Conservation (phyloP, 2,888 invertebrate genomes). For the Sinhomidia bicolor region DNA sequence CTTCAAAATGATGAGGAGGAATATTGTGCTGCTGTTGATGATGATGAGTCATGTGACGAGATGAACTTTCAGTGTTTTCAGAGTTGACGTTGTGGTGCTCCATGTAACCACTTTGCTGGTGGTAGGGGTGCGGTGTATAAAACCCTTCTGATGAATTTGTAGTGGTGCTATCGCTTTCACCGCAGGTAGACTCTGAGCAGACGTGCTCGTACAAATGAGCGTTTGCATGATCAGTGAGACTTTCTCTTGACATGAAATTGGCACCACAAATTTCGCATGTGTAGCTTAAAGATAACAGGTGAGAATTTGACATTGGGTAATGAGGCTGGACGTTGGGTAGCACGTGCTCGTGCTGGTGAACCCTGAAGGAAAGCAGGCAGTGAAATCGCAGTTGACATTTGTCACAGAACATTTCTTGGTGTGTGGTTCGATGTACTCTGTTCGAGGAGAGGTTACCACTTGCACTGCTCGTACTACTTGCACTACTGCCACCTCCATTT, state of each 20-base stretch:
- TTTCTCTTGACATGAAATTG: conserved; percentile 68
- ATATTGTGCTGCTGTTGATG: conserved; percentile 20
- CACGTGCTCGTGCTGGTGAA: conserved; percentile 73
- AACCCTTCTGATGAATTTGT: conserved; percentile 66
- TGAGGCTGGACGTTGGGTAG: conserved; percentile 70
- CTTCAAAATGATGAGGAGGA: conserved; percentile 28
- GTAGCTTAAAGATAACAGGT: conserved; percentile 66
- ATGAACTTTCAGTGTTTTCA: conserved; percentile 15
- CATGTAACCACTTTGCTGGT: conserved; percentile 16
- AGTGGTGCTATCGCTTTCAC: conserved; percentile 59
- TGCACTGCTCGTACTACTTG: conserved; percentile 50
- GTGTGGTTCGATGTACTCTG: not conserved
- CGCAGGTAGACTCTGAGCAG: conserved; percentile 64
- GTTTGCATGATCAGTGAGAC: conserved; percentile 68
- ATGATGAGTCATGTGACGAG: conserved; percentile 32
- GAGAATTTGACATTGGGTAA: conserved; percentile 58
- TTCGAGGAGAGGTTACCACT: conserved; percentile 19
- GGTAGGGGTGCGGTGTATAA: conserved; percentile 25
- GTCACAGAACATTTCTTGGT: conserved; percentile 66
- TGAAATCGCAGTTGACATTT: conserved; percentile 69
- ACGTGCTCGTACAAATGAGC: conserved; percentile 67
- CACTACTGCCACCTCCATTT: conserved; percentile 27
- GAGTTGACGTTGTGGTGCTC: conserved; percentile 6
- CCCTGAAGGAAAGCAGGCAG: conserved; percentile 66
- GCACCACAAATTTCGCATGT: conserved; percentile 68